A percentile compares a stretch with the other conserved stretches of the same genome.
phyloP scores from a whole-genome alignment of 2,888 invertebrate genomes.

The Chamaedrilus cognettii region DNA sequence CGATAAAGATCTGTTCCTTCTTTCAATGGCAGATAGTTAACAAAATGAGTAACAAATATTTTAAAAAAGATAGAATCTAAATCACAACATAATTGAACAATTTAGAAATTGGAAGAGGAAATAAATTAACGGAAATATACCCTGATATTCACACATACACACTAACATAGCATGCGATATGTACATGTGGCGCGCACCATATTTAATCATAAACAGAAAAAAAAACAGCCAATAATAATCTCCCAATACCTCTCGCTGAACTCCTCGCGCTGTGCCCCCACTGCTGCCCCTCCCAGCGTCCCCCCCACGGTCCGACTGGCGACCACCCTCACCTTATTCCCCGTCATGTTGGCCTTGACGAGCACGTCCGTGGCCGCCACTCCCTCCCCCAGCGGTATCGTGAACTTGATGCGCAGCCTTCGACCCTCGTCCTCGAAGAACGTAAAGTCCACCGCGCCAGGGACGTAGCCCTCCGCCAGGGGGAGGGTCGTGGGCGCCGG shows the following conservation, averaged over 20 bases:
- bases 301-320: constrained; percentile 14
- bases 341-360: constrained; percentile 32
- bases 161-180: too few relatives aligned
- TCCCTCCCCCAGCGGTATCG: constrained; percentile 19
- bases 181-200: too few relatives aligned
- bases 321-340: constrained; percentile 27
- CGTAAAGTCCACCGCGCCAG: constrained; percentile 16
- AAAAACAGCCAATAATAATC: too few relatives aligned
- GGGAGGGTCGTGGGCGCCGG: neutral
- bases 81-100: too few relatives aligned
- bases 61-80: too few relatives aligned
- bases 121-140: too few relatives aligned
- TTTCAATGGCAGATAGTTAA: too few relatives aligned
- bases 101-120: too few relatives aligned
- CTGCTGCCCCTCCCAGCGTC: neutral
- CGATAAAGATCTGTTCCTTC: too few relatives aligned
- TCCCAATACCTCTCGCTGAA: constrained; percentile 28
- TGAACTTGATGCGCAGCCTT: constrained; percentile 21
- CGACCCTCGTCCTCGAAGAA: constrained; percentile 26
- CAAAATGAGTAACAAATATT: too few relatives aligned
- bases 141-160: too few relatives aligned
- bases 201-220: too few relatives aligned
- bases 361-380: constrained; percentile 28
- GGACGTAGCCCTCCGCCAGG: neutral
- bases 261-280: constrained; percentile 9